phyloP scores from a whole-genome alignment of 2,113 vertebrate genomes.

The Microtus pennsylvanicus region DNA sequence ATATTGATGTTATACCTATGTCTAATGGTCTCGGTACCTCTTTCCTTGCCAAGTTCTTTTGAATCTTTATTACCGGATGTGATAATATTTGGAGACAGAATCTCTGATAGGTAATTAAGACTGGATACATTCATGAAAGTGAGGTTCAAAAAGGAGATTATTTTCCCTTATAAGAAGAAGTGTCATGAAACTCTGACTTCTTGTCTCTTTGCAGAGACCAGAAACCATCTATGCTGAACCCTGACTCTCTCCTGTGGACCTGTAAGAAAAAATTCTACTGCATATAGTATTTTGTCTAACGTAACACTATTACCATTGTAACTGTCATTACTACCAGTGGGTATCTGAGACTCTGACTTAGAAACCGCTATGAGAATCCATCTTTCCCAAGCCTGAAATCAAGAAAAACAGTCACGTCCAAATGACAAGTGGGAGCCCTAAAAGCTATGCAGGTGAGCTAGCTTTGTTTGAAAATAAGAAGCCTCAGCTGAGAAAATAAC shows the following conservation, averaged over 20 bases:
- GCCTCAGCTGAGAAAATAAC: background rate
- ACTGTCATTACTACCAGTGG: background rate
- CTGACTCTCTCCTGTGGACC: background rate
- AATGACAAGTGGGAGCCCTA: background rate
- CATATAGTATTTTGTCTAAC: background rate
- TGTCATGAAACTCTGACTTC: background rate
- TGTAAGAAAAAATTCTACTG: background rate
- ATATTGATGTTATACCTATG: background rate
- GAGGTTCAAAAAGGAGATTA: background rate
- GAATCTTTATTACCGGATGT: background rate
- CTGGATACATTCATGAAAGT: background rate
- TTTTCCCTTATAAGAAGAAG: background rate
- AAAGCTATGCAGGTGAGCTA: background rate
- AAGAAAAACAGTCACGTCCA: background rate
- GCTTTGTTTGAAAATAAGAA: background rate
- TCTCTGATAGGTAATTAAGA: background rate
- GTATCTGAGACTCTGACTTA: background rate
- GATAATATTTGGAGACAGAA: background rate
- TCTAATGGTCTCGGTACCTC: background rate
- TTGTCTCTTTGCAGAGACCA: background rate
- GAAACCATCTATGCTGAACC: background rate
- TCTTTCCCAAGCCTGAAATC: background rate
- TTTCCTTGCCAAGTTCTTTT: background rate
- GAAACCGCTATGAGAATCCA: background rate
- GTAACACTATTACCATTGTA: background rate